Evolutionary conservation across 2,113 vertebrate species (phyloP), one percentile per base, ranked within the genome.

Genomic region (Cyprinodon brontotheroides): DNA sequence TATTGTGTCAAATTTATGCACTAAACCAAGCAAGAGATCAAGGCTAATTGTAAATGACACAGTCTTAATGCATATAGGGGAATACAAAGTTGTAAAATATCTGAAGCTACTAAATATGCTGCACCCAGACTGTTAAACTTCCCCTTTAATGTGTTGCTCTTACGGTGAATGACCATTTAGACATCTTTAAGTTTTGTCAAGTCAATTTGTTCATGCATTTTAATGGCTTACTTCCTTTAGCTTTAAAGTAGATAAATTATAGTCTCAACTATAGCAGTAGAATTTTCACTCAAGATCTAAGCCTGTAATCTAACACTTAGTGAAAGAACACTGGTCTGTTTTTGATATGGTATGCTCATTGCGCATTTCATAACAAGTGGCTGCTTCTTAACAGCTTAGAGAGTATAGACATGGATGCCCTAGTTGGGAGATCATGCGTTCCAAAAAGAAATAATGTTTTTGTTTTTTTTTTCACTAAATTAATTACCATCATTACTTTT

Each of bases 1-100:
- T 73, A 61, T 79, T 84, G 81, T 75, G 75, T 74, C 77, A 72
- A 77, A 84, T 75, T 83, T 69, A 68, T 71, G 67, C 1, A 17
- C 70, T 36, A 73, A 79, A 65, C 68, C 65, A 65, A 81, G 72
- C n/a, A 37, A 38, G 60, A 72, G 79, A 73, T 82, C 64, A 63
- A 50, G 59, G 47, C 66, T 15, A 73, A 78, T 64, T 61, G 53
- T 75, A 68, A 66, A 65, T 60, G 75, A 82, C 74, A 78, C 75
- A 79, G 79, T 68, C 70, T 67, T 71, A 53, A 62, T 67, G 38
- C 78, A 74, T 68, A 65, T 36, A 63, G 72, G 74, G 37, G 60
- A 36, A 64, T 67, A 47, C 47, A 45, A 29, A 65, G 60, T 29
- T 29, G 29, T 53, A 75, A 36, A 59, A 66, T 48, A 62, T 59